These are phyloP conservation scores for Bradynema listronoti DNA, from an alignment of 1,140 invertebrate genomes.

Conservation along the genomic window DNA sequence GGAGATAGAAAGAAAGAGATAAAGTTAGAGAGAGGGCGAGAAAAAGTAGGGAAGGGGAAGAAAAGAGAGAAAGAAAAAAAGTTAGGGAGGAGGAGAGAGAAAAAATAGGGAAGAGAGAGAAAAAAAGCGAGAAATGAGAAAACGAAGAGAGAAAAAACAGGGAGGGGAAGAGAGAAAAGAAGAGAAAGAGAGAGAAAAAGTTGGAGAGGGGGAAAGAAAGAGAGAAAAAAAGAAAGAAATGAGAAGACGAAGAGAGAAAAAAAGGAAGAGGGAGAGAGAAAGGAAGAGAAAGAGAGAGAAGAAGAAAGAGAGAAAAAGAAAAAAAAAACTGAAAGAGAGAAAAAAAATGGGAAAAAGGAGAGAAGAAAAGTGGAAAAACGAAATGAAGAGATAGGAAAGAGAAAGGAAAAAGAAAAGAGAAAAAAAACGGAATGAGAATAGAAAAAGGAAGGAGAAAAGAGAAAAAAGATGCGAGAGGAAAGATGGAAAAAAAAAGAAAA, in stretches of 20 bases:
- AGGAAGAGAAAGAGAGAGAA: conserved; percentile 1
- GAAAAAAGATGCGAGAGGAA: no score
- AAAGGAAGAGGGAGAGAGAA: neutral
- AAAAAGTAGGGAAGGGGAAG: no score
- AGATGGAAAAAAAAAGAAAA: no score
- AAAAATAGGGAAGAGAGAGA: no score
- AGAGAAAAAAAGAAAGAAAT: neutral
- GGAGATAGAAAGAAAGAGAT: no score
- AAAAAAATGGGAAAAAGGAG: conserved; percentile 1
- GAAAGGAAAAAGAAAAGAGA: neutral
- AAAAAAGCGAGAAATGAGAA: no score
- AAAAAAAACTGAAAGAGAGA: neutral
- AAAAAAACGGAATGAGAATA: conserved; percentile 1
- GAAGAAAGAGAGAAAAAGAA: conserved; percentile 5
- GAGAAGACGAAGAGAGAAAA: neutral
- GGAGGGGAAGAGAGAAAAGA: no score
- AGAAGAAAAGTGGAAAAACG: conserved; percentile 3
- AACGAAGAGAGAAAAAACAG: no score
- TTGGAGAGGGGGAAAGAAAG: neutral
- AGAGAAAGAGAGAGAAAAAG: no score
- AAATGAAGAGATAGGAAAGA: conserved; percentile 9
- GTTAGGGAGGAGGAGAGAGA: no score
- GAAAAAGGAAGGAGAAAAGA: neutral
- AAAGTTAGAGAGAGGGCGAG: no score
- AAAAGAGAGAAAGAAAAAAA: no score